Evolutionary conservation across 2,797 vertebrate species (phyloP).

Genomic region (Muscicapa striata): DNA sequence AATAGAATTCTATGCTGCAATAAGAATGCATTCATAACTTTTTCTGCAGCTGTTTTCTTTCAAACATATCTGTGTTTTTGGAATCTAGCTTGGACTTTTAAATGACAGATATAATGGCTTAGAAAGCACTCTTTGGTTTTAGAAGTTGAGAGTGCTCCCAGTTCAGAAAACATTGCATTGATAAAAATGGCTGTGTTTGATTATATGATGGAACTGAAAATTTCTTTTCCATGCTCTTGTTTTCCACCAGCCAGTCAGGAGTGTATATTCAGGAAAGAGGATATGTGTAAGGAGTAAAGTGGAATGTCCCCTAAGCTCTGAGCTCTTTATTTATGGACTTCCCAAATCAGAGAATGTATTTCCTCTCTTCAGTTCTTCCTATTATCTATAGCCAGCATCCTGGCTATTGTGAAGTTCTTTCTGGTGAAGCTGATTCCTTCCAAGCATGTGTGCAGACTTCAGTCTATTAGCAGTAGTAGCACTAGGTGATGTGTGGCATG

Average conservation of each 20-base stretch:
- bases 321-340: neutral
- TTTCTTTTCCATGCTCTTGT: neutral
- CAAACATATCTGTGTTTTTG: neutral
- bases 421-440: neutral
- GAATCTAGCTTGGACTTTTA: neutral
- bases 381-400: neutral
- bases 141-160: neutral
- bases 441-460: neutral
- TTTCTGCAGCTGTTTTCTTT: neutral
- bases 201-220: neutral
- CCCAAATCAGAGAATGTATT: neutral
- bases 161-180: fast-evolving
- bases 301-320: neutral
- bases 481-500: neutral
- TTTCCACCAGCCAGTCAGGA: neutral
- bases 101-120: neutral
- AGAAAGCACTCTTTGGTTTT: neutral
- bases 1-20: neutral
- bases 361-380: neutral
- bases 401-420: neutral
- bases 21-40: neutral
- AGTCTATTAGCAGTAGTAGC: neutral
- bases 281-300: neutral
- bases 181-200: neutral
- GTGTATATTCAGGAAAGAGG: neutral